Percentiles rank a stretch among this genome's conserved stretches.
Evolutionary conservation across 2,113 vertebrate genomes (phyloP).

Genomic region (Brevimyrus niger): DNA sequence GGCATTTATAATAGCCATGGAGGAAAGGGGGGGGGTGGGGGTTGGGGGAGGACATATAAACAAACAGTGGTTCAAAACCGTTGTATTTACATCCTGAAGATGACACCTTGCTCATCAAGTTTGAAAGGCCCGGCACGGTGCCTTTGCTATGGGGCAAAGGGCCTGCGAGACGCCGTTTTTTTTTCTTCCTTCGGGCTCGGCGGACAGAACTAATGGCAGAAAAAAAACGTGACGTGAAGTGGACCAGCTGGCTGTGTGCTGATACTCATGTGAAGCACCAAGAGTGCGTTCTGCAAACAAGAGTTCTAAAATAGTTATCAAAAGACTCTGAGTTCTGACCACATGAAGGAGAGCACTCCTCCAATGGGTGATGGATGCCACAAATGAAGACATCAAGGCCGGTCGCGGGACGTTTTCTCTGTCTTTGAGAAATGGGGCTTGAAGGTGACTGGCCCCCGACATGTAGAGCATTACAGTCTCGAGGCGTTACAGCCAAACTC

Average conservation of each 20-base stretch:
- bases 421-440: not conserved
- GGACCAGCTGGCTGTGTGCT: not conserved
- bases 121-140: not conserved
- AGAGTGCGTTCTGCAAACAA: not conserved
- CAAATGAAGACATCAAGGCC: not conserved
- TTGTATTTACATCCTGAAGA: not conserved
- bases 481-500: conserved; percentile 1
- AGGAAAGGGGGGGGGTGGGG: conserved; percentile 8
- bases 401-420: not conserved
- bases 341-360: not conserved
- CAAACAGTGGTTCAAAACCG: not conserved
- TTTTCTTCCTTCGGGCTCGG: not conserved
- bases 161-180: not conserved
- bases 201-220: not conserved
- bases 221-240: not conserved
- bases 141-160: not conserved
- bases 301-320: not conserved
- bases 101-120: not conserved
- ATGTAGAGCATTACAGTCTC: not conserved
- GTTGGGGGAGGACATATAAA: not conserved
- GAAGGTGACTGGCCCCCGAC: not conserved
- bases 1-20: not conserved
- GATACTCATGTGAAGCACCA: not conserved
- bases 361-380: not conserved
- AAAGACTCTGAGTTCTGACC: not conserved